Evolutionary conservation across 1,140 invertebrate species (phyloP).

Genomic region (Mactra quadrangularis): DNA sequence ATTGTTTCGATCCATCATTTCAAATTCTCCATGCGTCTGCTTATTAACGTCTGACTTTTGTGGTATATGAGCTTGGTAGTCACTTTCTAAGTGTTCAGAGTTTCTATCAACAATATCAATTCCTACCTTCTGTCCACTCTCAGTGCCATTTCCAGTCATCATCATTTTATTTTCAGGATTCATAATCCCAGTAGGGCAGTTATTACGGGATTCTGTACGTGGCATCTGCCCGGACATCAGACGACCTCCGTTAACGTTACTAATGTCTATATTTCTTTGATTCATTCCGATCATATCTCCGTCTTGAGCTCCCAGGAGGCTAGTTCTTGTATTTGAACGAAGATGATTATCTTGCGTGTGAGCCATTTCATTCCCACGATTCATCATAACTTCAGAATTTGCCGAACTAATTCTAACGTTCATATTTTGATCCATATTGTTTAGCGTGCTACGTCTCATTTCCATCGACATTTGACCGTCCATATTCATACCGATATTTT

Average conservation of each 20-base stretch:
- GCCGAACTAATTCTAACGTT: slow-evolving; percentile 34
- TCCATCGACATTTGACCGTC: slow-evolving; percentile 20
- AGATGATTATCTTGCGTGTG: slow-evolving; percentile 29
- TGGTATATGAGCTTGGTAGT: slow-evolving; percentile 15
- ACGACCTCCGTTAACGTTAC: slow-evolving; percentile 13
- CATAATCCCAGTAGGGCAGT: slow-evolving; percentile 28
- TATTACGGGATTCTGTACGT: slow-evolving; percentile 13
- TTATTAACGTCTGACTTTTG: slow-evolving; percentile 44
- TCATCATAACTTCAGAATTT: slow-evolving; percentile 35
- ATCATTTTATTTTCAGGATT: slow-evolving; percentile 37
- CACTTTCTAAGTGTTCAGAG: not conserved
- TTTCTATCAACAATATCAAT: slow-evolving; percentile 40
- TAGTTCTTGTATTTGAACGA: slow-evolving; percentile 31
- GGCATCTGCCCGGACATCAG: slow-evolving; percentile 35
- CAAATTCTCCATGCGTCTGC: slow-evolving; percentile 5
- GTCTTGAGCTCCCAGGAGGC: slow-evolving; percentile 3
- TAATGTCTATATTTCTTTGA: slow-evolving; percentile 8
- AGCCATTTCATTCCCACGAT: slow-evolving; percentile 6
- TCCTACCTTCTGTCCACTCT: not conserved
- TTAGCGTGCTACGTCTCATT: slow-evolving; percentile 27
- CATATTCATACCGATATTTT: slow-evolving; percentile 38
- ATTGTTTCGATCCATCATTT: slow-evolving; percentile 35
- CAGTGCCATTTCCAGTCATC: not conserved
- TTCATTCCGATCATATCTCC: slow-evolving; percentile 26
- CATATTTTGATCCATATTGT: slow-evolving; percentile 33